These are phyloP conservation scores for Eudemis profundana DNA, from an alignment of 2,888 invertebrate genomes.

Conservation along the genomic window DNA sequence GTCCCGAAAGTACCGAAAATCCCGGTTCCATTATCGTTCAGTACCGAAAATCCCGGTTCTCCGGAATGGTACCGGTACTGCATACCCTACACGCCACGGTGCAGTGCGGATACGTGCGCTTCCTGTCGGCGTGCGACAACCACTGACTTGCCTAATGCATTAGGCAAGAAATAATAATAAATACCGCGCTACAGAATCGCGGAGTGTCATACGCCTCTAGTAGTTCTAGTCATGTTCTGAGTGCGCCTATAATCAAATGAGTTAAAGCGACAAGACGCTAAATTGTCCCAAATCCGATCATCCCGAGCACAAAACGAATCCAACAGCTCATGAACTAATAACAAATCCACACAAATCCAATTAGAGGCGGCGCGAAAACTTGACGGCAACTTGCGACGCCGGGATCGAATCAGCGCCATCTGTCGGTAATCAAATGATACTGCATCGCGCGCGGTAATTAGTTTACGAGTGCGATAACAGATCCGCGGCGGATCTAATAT, in stretches of 20 bases:
- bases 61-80: too few relatives aligned
- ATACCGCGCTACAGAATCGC: too few relatives aligned
- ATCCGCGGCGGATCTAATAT: slow-evolving; percentile 41
- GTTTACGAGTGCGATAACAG: slow-evolving; percentile 64
- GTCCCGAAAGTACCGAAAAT: too few relatives aligned
- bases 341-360: slow-evolving; percentile 77
- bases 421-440: slow-evolving; percentile 81
- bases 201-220: not conserved
- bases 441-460: slow-evolving; percentile 72
- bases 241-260: slow-evolving; percentile 7
- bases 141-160: too few relatives aligned
- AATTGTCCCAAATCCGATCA: slow-evolving; percentile 46
- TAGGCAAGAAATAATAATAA: too few relatives aligned
- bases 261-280: slow-evolving; percentile 16
- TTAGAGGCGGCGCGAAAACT: slow-evolving; percentile 74
- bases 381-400: slow-evolving; percentile 62
- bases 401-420: slow-evolving; percentile 77
- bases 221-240: not conserved
- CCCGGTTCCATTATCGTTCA: too few relatives aligned
- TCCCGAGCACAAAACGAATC: slow-evolving; percentile 61
- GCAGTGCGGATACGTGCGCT: too few relatives aligned
- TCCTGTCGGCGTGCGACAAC: too few relatives aligned
- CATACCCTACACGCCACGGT: too few relatives aligned
- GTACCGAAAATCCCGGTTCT: too few relatives aligned
- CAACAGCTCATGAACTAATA: slow-evolving; percentile 53